Evolutionary conservation across 2,888 invertebrate genomes (phyloP).

Genomic region (Andrena hattorfiana): DNA sequence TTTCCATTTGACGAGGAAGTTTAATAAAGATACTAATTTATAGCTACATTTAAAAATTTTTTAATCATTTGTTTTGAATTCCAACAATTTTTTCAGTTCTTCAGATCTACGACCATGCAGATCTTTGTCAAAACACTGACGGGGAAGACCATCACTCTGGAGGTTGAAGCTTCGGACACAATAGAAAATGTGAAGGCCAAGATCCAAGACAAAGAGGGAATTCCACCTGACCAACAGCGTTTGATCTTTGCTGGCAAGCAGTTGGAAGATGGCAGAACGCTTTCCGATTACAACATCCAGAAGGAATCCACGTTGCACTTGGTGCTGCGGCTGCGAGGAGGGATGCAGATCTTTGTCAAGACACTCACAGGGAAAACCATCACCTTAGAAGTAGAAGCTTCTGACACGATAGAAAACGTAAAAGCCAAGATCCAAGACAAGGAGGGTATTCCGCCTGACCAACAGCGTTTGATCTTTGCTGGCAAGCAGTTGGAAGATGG

Average conservation of each 20-base stretch:
- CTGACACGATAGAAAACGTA: neutral
- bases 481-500: neutral
- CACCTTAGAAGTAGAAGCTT: neutral
- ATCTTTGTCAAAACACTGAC: conserved; percentile 39
- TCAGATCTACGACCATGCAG: conserved; percentile 31
- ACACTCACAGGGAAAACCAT: neutral
- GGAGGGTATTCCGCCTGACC: neutral
- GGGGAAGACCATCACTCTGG: neutral
- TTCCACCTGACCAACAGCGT: too few species aligned
- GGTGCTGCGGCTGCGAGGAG: neutral
- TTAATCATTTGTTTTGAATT: neutral
- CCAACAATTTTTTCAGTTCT: neutral
- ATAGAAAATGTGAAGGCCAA: too few species aligned
- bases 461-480: neutral
- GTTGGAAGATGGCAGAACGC: neutral
- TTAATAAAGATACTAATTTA: too few species aligned
- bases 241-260: neutral
- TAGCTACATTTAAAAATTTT: too few species aligned
- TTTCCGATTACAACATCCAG: neutral
- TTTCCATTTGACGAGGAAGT: too few species aligned
- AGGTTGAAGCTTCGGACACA: neutral
- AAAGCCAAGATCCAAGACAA: conserved; percentile 3
- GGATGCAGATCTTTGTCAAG: conserved; percentile 40
- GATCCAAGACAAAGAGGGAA: too few species aligned
- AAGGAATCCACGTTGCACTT: neutral